These are phyloP conservation scores for Turritopsis rubra DNA, from an alignment of 30 jellyfish, hydroid and myxozoan species.

Conservation along the genomic window DNA sequence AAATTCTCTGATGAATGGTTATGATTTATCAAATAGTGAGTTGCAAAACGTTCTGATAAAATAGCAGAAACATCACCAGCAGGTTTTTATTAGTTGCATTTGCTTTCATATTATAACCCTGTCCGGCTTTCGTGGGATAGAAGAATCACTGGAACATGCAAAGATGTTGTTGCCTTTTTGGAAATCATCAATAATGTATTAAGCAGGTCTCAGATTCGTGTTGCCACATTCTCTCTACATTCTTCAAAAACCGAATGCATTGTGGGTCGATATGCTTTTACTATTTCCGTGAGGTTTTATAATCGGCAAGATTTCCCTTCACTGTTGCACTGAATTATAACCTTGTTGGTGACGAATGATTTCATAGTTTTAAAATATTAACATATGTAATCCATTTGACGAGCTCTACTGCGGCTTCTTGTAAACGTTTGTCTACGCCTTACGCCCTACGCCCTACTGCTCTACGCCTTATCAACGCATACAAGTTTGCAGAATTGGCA, in stretches of 20 bases:
- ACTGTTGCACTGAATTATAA: not conserved
- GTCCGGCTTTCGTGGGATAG: conserved; percentile 8
- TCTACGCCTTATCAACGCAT: not conserved
- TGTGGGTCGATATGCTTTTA: not conserved
- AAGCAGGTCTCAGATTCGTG: conserved; percentile 7
- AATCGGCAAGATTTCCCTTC: not conserved
- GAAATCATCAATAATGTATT: not conserved
- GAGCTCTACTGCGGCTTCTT: not conserved
- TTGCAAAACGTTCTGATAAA: not conserved
- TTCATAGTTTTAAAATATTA: not conserved
- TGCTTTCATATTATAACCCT: too few species aligned
- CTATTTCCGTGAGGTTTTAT: not conserved
- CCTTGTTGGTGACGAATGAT: not conserved
- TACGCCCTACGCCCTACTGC: too few species aligned
- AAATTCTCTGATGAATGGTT: not conserved
- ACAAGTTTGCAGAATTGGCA: not conserved
- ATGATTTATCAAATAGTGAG: not conserved
- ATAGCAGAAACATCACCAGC: not conserved
- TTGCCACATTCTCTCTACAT: conserved; percentile 6
- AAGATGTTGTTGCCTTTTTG: not conserved
- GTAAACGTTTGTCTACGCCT: not conserved
- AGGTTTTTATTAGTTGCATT: not conserved
- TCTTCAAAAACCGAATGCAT: conserved; percentile 1
- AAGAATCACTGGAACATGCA: not conserved
- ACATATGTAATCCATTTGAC: not conserved